These are phyloP conservation scores for Tachina fera DNA, from an alignment of 2,888 invertebrate species.

Conservation along the genomic window DNA sequence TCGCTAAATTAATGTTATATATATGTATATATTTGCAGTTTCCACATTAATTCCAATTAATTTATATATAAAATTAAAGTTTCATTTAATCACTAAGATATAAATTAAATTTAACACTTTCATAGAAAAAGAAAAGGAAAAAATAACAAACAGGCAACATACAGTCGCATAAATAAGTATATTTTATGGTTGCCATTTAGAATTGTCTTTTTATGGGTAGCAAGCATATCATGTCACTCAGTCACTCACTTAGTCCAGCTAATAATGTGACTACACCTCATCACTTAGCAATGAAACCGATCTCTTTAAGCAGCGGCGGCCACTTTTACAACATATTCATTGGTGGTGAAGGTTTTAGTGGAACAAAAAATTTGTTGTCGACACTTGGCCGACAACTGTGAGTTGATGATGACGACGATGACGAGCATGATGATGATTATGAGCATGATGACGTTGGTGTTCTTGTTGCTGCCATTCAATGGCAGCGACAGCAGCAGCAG, in stretches of 20 bases:
- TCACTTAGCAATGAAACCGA: not conserved
- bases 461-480: conserved; percentile 38
- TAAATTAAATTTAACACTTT: conserved; percentile 17
- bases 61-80: not conserved
- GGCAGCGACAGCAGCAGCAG: not conserved
- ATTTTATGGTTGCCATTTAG: conserved; percentile 67
- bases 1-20: too few relatives aligned
- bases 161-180: conserved; percentile 14
- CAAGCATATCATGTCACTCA: conserved; percentile 64
- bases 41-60: not conserved
- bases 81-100: not conserved
- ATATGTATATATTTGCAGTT: too few relatives aligned
- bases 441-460: not conserved
- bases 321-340: conserved; percentile 35
- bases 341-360: conserved; percentile 37
- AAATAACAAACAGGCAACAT: conserved; percentile 1
- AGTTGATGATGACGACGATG: conserved; percentile 22
- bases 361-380: conserved; percentile 51
- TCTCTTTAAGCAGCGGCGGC: not conserved
- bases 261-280: conserved; percentile 39
- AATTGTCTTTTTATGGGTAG: conserved; percentile 55
- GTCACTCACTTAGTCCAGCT: conserved; percentile 45
- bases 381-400: conserved; percentile 58
- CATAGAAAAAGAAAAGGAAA: not conserved
- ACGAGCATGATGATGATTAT: conserved; percentile 31